Base-by-base conservation (phyloP, 2,888 invertebrate genomes). In the Ellobium chinense region DNA sequence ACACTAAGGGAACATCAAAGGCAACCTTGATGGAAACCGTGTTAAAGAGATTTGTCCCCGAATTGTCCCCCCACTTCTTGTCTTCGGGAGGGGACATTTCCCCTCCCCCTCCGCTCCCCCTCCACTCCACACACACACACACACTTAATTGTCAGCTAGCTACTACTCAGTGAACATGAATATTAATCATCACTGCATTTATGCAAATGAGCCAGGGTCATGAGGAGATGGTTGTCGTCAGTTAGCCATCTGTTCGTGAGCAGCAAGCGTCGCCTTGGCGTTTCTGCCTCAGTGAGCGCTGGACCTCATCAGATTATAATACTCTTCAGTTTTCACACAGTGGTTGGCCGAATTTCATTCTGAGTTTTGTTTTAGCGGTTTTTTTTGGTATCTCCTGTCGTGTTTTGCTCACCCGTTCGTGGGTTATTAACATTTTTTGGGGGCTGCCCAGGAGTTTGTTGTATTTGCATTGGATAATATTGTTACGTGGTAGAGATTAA, bases 211-310 rank as follows among this genome's bases (percentile, higher is more conserved):
- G 70, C 37, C 27, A 37, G 24, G 36, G 60, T 60, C 37, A 1
- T 14, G 24, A 31, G 34, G 60, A 60, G 73, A 73, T 60, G 29
- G 73, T n/a, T 27, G 60, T 37, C 73, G 24, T 73, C 37, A 73
- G 37, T 60, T 54, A 56, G 37, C 73, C 73, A 73, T 73, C 73
- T 73, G 73, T 36, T 73, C 73, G 21, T 56, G 27, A 24, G 60
- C 18, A 27, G 60, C 5, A 5, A 18, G 31, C 27, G 60, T 37
- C 27, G 34, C 27, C 21, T 34, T 21, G 68, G 27, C 29, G 46
- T 68, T 68, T 39, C n/a, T 24, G 21, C 68, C 18, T 46, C 37
- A 68, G 29, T 66, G 68, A 68, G 46, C 46, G 18, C 18, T 18
- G 24, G 31, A 31, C 1, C 14, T 66, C 39, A n/a, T 27, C 1